Evolutionary conservation across 2,888 invertebrate species (phyloP).

Genomic region (Boloria selene): DNA sequence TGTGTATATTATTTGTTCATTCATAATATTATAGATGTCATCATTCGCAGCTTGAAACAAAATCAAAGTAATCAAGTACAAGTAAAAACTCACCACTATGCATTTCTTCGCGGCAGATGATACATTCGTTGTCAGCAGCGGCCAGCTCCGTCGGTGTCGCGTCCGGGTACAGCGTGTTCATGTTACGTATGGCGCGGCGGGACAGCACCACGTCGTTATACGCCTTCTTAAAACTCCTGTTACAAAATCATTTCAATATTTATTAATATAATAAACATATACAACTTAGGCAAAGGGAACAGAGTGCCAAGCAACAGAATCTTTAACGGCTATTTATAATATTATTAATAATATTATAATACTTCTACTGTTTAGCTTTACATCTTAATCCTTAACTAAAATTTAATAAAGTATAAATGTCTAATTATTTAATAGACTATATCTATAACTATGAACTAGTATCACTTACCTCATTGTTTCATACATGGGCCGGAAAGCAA

Average conservation of each 20-base stretch:
- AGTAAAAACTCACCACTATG: constrained; percentile 71
- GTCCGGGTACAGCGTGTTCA: constrained; percentile 99
- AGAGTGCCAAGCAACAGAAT: no score
- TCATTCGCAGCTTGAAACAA: neutral
- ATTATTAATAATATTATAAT: no score
- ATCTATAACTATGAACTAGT: no score
- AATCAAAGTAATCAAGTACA: neutral
- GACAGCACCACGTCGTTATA: constrained; percentile 98
- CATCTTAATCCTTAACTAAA: no score
- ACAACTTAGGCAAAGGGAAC: no score
- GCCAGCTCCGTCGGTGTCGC: constrained; percentile 95
- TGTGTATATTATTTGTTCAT: no score
- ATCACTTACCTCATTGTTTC: constrained; percentile 94
- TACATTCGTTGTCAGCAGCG: constrained; percentile 98
- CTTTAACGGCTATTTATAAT: no score
- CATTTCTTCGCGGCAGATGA: constrained; percentile 97
- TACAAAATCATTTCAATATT: constrained; percentile 11
- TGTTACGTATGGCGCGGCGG: constrained; percentile 96
- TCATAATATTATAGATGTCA: no score
- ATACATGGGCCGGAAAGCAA: constrained; percentile 99
- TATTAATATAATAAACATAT: neutral
- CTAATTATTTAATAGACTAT: no score
- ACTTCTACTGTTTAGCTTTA: no score
- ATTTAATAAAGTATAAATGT: no score
- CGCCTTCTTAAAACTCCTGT: constrained; percentile 97